Evolutionary conservation across 2,888 invertebrate species (phyloP).

Genomic region (Tetramorium bicarinatum): DNA sequence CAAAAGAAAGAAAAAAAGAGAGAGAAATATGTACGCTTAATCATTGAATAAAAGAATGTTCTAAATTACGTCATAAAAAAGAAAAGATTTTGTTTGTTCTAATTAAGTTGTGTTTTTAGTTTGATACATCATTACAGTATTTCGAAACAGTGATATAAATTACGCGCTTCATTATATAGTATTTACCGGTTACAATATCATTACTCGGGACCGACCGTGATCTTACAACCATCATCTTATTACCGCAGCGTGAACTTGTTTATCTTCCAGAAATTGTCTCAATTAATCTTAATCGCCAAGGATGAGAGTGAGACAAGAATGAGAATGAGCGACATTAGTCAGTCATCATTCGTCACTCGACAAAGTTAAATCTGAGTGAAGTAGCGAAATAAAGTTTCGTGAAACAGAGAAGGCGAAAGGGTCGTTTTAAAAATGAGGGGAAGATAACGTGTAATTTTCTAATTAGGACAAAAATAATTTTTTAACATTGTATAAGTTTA

Average conservation of each 20-base stretch:
- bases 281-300: constrained; percentile 28
- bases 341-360: background rate
- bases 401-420: background rate
- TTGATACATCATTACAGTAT: background rate
- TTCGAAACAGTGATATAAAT: background rate
- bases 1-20: background rate
- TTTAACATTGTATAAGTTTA: background rate
- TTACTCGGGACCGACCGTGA: constrained; percentile 6
- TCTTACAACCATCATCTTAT: constrained; percentile 25
- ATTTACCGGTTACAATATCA: constrained; percentile 22
- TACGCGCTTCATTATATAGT: background rate
- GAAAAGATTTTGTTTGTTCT: background rate
- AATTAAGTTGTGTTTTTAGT: background rate
- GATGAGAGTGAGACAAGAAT: constrained; percentile 3
- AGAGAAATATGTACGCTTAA: background rate
- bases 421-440: background rate
- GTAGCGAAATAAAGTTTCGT: background rate
- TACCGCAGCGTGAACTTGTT: constrained; percentile 19
- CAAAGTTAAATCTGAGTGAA: constrained; percentile 1
- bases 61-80: constrained; percentile 1
- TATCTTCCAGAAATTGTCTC: constrained; percentile 25
- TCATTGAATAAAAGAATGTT: background rate
- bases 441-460: background rate
- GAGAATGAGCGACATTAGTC: constrained; percentile 6
- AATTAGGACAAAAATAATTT: background rate